Evolutionary conservation across 2,888 invertebrate genomes (phyloP).

Genomic region (Limnephilus lunatus): DNA sequence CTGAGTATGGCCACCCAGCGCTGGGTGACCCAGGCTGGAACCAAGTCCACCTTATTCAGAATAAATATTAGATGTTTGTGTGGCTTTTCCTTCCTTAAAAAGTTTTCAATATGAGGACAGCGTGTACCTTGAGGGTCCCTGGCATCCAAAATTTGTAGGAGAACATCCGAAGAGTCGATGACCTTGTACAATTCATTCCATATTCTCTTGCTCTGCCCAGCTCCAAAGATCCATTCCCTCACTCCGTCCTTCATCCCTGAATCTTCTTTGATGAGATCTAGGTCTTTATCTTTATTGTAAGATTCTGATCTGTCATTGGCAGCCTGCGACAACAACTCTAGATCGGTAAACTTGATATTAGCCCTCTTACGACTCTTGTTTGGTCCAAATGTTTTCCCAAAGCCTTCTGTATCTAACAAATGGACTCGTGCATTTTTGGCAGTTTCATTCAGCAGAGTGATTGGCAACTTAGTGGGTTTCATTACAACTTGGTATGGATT

Average conservation of each 20-base stretch:
- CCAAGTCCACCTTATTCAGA: conserved; percentile 96
- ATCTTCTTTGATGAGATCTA: conserved; percentile 89
- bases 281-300: conserved; percentile 90
- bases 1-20: conserved; percentile 97
- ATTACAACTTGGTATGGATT: conserved; percentile 99
- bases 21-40: conserved; percentile 99
- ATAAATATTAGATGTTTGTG: conserved; percentile 98
- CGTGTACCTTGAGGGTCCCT: conserved; percentile 98
- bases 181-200: conserved; percentile 99
- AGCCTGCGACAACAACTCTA: conserved; percentile 86
- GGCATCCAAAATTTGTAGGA: conserved; percentile 97
- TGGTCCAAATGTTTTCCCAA: conserved; percentile 95
- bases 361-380: conserved; percentile 95
- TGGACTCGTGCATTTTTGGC: conserved; percentile 94
- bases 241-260: conserved; percentile 88
- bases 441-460: conserved; percentile 95
- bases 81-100: conserved; percentile 94
- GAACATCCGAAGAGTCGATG: conserved; percentile 98
- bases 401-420: conserved; percentile 96
- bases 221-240: conserved; percentile 95
- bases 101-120: conserved; percentile 94
- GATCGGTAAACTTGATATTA: conserved; percentile 84
- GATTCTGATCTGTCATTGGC: conserved; percentile 84
- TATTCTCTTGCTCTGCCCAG: conserved; percentile 97
- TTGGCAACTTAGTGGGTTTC: conserved; percentile 96